Conservation (phyloP, 2,888 invertebrate species). For the Thumatha senex region DNA sequence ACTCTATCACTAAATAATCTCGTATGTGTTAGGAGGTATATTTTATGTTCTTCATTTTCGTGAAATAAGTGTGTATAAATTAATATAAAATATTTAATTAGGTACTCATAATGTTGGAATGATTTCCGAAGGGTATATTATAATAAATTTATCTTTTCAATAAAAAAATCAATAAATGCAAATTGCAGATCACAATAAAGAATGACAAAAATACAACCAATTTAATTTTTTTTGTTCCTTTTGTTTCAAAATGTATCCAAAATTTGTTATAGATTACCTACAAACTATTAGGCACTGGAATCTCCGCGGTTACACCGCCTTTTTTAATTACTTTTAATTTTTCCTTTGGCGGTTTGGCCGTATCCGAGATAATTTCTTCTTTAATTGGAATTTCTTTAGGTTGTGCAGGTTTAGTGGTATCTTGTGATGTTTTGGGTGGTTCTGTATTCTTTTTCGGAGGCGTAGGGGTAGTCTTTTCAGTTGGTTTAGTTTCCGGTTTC, state of each 20-base stretch:
- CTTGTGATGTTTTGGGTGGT: constrained; percentile 4
- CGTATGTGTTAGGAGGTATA: neutral
- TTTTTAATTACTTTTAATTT: constrained; percentile 85
- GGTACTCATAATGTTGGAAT: constrained; percentile 19
- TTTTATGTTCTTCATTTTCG: too few relatives aligned
- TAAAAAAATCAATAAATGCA: constrained; percentile 29
- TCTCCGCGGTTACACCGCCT: constrained; percentile 75
- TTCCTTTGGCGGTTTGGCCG: constrained; percentile 76
- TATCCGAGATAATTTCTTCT: constrained; percentile 82
- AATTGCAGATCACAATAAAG: constrained; percentile 17
- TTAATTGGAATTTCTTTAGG: constrained; percentile 70
- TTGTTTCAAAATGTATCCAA: too few relatives aligned
- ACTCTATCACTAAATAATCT: too few relatives aligned
- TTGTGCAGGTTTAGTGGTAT: constrained; percentile 25
- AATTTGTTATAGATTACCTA: constrained; percentile 36
- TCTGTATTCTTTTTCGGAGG: constrained; percentile 20
- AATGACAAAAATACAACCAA: constrained; percentile 26
- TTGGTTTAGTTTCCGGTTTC: too few relatives aligned
- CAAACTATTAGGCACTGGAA: constrained; percentile 62
- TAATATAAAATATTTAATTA: neutral
- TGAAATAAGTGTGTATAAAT: neutral
- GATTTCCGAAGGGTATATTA: constrained; percentile 9
- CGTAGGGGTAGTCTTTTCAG: constrained; percentile 18
- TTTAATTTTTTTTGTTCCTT: constrained; percentile 1
- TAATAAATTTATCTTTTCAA: neutral